phyloP scores from a whole-genome alignment of 2,888 invertebrate genomes.

The Digitonthophagus gazella region DNA sequence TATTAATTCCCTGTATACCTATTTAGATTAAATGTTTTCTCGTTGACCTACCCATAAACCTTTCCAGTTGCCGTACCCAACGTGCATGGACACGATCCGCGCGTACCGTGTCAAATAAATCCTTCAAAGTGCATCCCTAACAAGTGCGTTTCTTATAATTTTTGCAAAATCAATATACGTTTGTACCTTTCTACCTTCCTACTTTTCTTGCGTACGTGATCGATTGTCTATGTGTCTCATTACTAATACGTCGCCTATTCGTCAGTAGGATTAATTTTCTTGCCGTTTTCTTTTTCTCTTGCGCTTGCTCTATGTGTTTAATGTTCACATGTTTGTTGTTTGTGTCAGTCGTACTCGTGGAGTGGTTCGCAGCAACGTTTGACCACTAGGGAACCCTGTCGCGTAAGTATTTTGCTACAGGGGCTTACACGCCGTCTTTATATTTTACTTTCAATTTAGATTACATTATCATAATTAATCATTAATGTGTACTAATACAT shows the following conservation, averaged over 20 bases:
- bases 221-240: too few species aligned
- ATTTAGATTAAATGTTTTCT: neutral
- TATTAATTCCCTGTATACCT: neutral
- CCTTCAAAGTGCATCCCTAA: neutral
- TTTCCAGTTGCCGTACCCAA: neutral
- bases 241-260: neutral
- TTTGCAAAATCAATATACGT: too few species aligned
- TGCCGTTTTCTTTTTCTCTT: neutral
- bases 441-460: too few species aligned
- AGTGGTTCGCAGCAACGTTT: conserved; percentile 77
- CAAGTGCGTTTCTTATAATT: too few species aligned
- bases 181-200: too few species aligned
- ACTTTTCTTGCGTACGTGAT: too few species aligned
- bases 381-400: conserved; percentile 61
- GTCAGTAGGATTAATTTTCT: neutral
- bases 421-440: conserved; percentile 24
- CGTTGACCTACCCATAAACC: neutral
- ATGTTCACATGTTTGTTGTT: conserved; percentile 36
- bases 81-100: neutral
- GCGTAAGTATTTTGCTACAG: conserved; percentile 45
- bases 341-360: conserved; percentile 74
- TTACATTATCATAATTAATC: neutral
- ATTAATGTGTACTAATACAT: neutral
- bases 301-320: conserved; percentile 31
- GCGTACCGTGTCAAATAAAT: neutral